Base-by-base conservation (phyloP, 2,888 invertebrate species). In the Protonemura montana region DNA sequence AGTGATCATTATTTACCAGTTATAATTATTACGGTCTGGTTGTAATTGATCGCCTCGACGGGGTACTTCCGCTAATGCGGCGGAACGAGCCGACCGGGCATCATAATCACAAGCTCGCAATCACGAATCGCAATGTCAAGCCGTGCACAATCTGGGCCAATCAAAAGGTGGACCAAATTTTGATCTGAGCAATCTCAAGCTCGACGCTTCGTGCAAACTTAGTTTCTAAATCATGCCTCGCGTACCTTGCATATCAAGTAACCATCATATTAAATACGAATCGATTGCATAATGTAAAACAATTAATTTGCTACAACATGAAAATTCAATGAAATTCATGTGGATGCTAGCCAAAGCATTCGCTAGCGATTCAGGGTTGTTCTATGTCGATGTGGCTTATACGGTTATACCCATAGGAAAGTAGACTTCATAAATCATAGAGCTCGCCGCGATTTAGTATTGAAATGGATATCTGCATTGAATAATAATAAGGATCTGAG, bases 401-500 rank as follows among this genome's bases (percentile, higher is more conserved):
- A 59, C 59, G 59, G 59, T 21, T 59, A 59, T 10, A 21, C 35
- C 1, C 59, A 59, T 10, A 59, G 59, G 59, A 59, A 59, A 59
- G 16, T 16, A 21, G 59, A 59, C 59, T 59, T 10, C 3, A 59
- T 59, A 59, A 59, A 59, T 7, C 59, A 59, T 59, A 21, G n/a
- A n/a, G 59, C 59, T 59, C 35, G 13, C 21, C 21, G 59, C 21
- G 59, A 59, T 59, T 59, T 59, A 59, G 16, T 59, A 59, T 59
- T 59, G 59, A 59, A 59, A 59, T 59, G 59, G 59, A 59, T 59
- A 59, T 59, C 59, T 59, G 59, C 59, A 59, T 59, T 59, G 59
- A 59, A 59, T 59, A 59, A 59, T 59, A 59, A 59, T 59, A 59
- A 59, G 59, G 16, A 59, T 59, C 41, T n/a, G 35, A 6, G 10